Base-by-base conservation (phyloP, 2,797 vertebrate genomes). In the Salarias fasciatus region DNA sequence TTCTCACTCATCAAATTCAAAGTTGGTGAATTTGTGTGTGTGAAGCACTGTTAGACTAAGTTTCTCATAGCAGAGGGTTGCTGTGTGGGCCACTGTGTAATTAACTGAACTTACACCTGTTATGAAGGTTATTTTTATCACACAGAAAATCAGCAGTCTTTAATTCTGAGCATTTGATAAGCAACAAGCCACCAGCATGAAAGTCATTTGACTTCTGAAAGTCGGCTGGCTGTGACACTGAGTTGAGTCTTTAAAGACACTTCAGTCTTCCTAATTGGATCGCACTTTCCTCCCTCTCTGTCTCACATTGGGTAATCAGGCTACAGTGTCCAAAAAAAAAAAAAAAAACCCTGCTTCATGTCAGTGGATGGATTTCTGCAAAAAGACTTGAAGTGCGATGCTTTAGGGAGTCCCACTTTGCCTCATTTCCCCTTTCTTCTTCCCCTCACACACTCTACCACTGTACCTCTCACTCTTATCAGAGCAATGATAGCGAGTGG, bases 301-400 rank as follows among this genome's bases (percentile, higher is more conserved):
- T 67, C 53, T 84, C 71, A 79, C 80, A 88, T 77, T 81, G 79
- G 71, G 82, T 87, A 80, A 84, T 88, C 82, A 86, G 77, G 76
- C 66, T 55, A 67, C 62, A 69, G 54, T 63, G 66, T 62, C 63
- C 41, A 43, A 31, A 69, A 72, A 33, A 28, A 48, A n/a, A n/a
- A n/a, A n/a, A n/a, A n/a, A n/a, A n/a, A n/a, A n/a, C n/a, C 43
- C 33, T 47, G 42, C 68, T 59, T 52, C 64, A 46, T 78, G 73
- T 84, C 72, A 69, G 77, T 77, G 65, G 75, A 77, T 70, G 53
- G 68, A 82, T 80, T 72, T 80, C 43, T 59, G 37, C 82, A 77
- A 79, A 63, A 47, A n/a, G 24, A 72, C 77, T 70, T 52, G 55
- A 79, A 78, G 46, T 66, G 46, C 37, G 58, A 68, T 29, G 43